phyloP scores from a whole-genome alignment of 2,888 invertebrate genomes.

The Rapana venosa region DNA sequence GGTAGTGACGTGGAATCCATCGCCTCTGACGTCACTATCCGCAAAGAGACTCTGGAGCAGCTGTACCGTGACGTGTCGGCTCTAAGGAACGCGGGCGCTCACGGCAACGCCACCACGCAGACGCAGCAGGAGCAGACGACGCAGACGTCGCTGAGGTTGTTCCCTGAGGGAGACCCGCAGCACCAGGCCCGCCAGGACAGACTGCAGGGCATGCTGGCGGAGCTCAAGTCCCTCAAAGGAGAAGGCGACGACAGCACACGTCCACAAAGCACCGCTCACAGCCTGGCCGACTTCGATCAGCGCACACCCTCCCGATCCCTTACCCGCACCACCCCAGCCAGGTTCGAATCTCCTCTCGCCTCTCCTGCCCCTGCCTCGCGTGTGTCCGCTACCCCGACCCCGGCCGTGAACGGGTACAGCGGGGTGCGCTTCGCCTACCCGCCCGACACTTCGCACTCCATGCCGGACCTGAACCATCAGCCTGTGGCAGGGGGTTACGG shows the following conservation, averaged over 20 bases:
- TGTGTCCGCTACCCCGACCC: not conserved
- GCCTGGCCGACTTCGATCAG: slow-evolving; percentile 47
- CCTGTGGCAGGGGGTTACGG: not conserved
- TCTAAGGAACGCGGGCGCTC: slow-evolving; percentile 61
- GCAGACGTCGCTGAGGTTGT: slow-evolving; percentile 66
- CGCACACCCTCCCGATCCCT: slow-evolving; percentile 54
- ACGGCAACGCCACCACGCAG: slow-evolving; percentile 64
- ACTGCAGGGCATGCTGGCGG: slow-evolving; percentile 65
- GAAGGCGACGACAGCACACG: slow-evolving; percentile 57
- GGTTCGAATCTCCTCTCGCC: slow-evolving; percentile 54
- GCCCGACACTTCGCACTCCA: slow-evolving; percentile 30
- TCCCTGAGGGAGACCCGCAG: slow-evolving; percentile 65
- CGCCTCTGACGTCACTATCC: slow-evolving; percentile 62
- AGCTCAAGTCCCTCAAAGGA: slow-evolving; percentile 63
- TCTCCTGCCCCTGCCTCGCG: slow-evolving; percentile 29
- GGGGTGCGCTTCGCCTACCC: slow-evolving; percentile 28
- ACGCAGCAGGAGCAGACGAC: slow-evolving; percentile 67
- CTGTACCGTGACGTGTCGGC: slow-evolving; percentile 65
- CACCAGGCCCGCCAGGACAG: slow-evolving; percentile 63
- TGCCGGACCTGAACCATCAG: slow-evolving; percentile 32
- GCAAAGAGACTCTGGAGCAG: slow-evolving; percentile 61
- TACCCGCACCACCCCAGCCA: slow-evolving; percentile 59
- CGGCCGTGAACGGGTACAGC: slow-evolving; percentile 45
- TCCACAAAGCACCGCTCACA: slow-evolving; percentile 46
- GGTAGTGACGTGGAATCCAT: slow-evolving; percentile 62